Conservation (phyloP, 2,113 vertebrate genomes). For the Progne subis region DNA sequence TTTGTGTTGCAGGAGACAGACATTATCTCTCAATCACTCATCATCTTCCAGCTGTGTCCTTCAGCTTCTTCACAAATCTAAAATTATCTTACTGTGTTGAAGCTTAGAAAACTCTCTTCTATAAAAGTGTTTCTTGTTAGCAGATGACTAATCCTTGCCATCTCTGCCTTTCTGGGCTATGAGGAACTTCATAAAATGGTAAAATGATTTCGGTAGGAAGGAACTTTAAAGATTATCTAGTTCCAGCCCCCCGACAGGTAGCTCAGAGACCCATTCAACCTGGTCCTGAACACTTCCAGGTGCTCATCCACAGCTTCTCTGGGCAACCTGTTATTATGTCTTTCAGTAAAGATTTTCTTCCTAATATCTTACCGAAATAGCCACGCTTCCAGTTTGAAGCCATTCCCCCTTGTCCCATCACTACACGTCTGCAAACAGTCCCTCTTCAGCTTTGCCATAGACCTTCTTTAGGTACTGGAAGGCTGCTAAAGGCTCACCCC, state of each 20-base stretch:
- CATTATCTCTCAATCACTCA: neutral
- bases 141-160: neutral
- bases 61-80: neutral
- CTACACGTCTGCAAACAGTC: neutral
- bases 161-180: neutral
- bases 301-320: neutral
- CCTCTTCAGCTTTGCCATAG: neutral
- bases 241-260: accelerated
- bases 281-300: neutral
- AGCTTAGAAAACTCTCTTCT: neutral
- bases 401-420: neutral
- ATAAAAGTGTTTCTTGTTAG: neutral
- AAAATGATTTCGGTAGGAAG: neutral
- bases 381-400: neutral
- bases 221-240: too few species aligned
- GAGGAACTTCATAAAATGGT: neutral
- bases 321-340: neutral
- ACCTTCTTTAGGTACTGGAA: neutral
- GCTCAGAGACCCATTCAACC: neutral
- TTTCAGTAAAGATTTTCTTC: neutral
- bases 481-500: neutral
- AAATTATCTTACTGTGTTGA: neutral
- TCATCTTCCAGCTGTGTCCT: neutral
- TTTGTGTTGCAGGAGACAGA: neutral
- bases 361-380: neutral